These are phyloP conservation scores for Eupithecia subfuscata DNA, from an alignment of 2,888 invertebrate genomes.

Conservation along the genomic window DNA sequence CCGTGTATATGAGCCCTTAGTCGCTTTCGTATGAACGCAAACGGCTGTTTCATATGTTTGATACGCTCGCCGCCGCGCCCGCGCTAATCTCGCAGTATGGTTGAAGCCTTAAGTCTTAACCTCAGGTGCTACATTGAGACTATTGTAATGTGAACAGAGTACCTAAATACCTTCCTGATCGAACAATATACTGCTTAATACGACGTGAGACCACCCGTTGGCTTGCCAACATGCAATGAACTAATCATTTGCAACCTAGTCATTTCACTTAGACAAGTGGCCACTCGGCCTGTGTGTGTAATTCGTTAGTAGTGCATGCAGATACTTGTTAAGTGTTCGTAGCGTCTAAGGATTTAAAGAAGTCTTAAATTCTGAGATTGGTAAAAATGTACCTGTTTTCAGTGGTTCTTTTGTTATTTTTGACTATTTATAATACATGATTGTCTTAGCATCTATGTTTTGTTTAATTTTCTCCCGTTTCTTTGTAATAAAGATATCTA, in stretches of 20 bases:
- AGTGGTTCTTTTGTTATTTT: conserved; percentile 83
- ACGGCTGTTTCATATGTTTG: no score
- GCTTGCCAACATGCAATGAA: conserved; percentile 49
- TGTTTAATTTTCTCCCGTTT: conserved; percentile 52
- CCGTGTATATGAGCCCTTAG: no score
- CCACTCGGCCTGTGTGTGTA: conserved; percentile 57
- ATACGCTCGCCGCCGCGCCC: no score
- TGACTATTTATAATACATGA: conserved; percentile 84
- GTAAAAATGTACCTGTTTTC: conserved; percentile 82
- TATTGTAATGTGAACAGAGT: conserved; percentile 24
- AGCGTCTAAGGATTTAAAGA: conserved; percentile 81
- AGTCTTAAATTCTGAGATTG: conserved; percentile 81
- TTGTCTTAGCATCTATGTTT: conserved; percentile 81
- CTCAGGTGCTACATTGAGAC: neutral
- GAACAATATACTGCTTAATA: conserved; percentile 52
- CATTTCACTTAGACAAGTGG: conserved; percentile 79
- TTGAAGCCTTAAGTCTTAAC: neutral
- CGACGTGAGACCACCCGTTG: conserved; percentile 42
- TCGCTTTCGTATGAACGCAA: no score
- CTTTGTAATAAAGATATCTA: neutral
- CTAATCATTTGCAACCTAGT: conserved; percentile 80
- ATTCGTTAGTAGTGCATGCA: conserved; percentile 80
- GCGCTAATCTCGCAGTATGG: no score
- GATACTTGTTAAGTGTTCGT: conserved; percentile 81
- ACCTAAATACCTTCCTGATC: conserved; percentile 37